These are phyloP conservation scores for Mesitornis unicolor DNA, from an alignment of 2,113 vertebrate genomes.

Conservation along the genomic window DNA sequence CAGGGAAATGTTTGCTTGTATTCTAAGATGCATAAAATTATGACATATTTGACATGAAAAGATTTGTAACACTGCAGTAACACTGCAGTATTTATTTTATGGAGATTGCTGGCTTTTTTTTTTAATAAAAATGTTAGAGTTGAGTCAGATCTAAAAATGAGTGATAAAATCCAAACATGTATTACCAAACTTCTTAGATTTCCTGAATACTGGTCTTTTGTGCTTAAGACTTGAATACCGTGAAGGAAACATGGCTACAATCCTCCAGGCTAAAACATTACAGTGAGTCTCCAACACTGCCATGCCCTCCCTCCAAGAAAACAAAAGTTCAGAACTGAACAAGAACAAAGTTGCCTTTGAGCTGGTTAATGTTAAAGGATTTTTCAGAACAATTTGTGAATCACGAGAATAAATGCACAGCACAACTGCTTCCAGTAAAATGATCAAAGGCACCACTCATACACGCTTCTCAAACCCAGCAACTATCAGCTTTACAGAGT, in stretches of 20 bases:
- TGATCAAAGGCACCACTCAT: neutral
- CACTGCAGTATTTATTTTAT: neutral
- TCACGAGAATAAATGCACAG: neutral
- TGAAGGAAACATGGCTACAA: neutral
- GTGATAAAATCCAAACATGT: neutral
- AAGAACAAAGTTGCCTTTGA: neutral
- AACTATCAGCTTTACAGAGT: neutral
- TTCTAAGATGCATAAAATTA: neutral
- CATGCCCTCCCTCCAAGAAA: fast-evolving
- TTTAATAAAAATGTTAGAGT: neutral
- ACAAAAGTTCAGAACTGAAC: neutral
- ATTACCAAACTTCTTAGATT: neutral
- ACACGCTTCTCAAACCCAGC: neutral
- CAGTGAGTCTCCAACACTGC: neutral
- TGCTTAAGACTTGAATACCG: neutral
- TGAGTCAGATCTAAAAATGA: neutral
- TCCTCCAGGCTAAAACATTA: neutral
- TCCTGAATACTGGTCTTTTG: neutral
- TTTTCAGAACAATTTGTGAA: neutral
- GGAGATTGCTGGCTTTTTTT: neutral
- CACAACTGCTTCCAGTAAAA: neutral
- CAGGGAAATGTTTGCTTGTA: neutral
- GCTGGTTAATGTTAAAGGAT: neutral
- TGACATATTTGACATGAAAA: neutral
- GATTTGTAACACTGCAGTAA: neutral